Conservation (phyloP, 2,888 invertebrate species). For the Pristionchus maxplancki region DNA sequence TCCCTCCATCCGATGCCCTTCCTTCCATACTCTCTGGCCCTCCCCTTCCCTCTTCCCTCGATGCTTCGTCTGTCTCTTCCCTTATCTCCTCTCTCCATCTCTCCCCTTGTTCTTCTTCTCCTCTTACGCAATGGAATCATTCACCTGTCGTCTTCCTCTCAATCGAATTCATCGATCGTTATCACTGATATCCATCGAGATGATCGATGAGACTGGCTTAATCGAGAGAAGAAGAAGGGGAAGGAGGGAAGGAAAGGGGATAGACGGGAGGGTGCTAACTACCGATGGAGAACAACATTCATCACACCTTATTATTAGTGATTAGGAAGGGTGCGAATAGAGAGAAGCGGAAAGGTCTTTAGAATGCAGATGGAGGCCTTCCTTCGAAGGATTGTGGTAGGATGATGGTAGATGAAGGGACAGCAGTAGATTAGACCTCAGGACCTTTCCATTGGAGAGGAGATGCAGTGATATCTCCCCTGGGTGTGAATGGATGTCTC, state of each 20-base stretch:
- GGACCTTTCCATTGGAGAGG: too few species aligned
- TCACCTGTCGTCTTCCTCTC: not conserved
- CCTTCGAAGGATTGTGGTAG: not conserved
- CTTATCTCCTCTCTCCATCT: not conserved
- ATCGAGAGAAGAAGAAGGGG: not conserved
- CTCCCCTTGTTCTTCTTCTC: not conserved
- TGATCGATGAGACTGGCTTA: slow-evolving; percentile 14
- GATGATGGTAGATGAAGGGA: not conserved
- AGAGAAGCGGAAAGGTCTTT: not conserved
- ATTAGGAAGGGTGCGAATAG: not conserved
- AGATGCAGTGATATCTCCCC: not conserved
- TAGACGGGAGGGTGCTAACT: not conserved
- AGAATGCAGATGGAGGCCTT: too few species aligned
- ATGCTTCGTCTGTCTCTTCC: not conserved
- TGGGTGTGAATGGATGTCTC: not conserved
- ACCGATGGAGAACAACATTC: not conserved
- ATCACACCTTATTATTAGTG: not conserved
- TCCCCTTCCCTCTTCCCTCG: not conserved
- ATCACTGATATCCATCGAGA: not conserved
- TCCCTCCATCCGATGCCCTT: not conserved
- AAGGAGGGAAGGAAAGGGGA: not conserved
- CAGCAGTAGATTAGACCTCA: not conserved
- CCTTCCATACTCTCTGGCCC: not conserved
- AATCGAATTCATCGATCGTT: not conserved
- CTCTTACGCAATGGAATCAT: slow-evolving; percentile 14